Base-by-base conservation (phyloP, 2,797 vertebrate genomes). In the Spatula clypeata region DNA sequence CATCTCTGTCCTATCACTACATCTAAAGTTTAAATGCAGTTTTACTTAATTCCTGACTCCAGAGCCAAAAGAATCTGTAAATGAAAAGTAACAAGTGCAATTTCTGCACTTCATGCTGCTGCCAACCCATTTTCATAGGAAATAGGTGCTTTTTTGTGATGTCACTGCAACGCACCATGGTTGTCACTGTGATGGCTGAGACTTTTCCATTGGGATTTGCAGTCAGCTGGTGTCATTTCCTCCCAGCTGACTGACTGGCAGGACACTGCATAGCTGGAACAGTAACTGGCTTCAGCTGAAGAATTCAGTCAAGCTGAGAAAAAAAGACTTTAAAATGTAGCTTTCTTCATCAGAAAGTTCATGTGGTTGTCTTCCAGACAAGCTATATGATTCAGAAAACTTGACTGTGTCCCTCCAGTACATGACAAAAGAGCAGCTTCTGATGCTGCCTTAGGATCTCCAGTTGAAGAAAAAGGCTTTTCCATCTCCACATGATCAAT, bases 381-480 rank as follows among this genome's bases (percentile, higher is more conserved):
- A 64, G 55, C 47, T 38, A 38, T 38, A 18, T 36, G 53, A 47
- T 42, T 76, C 13, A 7, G 38, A 64, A 55, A 58, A 47, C 16
- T 53, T 23, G 4, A 61, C 62, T 64, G 66, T 9, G 24, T 51
- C 24, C 26, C 8, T 51, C 66, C 57, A 9, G 6, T 61, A 26
- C 93, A 79, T 36, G 80, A 91, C 49, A 74, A 90, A 6, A 77
- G 62, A 20, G 40, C 83, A 27, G 29, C 44, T 5, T 71, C 61
- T 18, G 26, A 76, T 36, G 60, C 55, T 16, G 44, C 88, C 40
- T 53, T 88, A 36, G 70, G 75, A 69, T 72, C 92, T 24, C 53
- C 90, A 55, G 36, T 91, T 10, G 82, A 96, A 90, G 94, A 91
- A 62, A 82, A 82, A 54, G 7, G 34, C 72, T 54, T 84, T 75